Percentiles rank a stretch among this genome's conserved stretches.
Evolutionary conservation across 2,888 invertebrate species (phyloP).

Genomic region (Acrocyrtus sp.): DNA sequence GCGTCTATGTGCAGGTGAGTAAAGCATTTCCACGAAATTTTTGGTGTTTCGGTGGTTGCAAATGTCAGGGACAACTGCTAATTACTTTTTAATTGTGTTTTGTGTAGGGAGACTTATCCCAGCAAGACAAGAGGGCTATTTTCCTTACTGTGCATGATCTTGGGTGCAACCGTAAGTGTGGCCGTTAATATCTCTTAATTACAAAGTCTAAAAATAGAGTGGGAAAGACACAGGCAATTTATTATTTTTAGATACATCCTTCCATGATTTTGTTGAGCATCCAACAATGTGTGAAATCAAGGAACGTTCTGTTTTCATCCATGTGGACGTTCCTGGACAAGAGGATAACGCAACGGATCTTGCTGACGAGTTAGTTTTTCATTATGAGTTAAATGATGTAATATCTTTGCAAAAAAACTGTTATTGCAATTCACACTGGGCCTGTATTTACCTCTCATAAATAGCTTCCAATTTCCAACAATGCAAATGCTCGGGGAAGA

Average conservation of each 20-base stretch:
- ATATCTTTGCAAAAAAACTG: too few relatives aligned
- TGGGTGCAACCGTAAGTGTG: conserved; percentile 81
- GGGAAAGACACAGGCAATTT: neutral
- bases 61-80: too few relatives aligned
- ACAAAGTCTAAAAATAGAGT: neutral
- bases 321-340: conserved; percentile 87
- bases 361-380: conserved; percentile 75
- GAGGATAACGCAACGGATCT: conserved; percentile 83
- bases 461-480: conserved; percentile 82
- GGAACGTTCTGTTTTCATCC: conserved; percentile 85
- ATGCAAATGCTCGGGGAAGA: conserved; percentile 85
- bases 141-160: conserved; percentile 91
- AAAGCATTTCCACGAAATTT: neutral
- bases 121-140: conserved; percentile 82
- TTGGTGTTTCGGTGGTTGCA: neutral
- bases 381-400: too few relatives aligned
- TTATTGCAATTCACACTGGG: neutral
- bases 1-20: conserved; percentile 81
- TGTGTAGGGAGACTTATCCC: conserved; percentile 82
- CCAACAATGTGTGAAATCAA: conserved; percentile 87
- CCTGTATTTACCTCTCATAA: conserved; percentile 17
- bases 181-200: neutral
- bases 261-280: conserved; percentile 84
- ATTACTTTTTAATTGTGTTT: conserved; percentile 59
- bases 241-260: conserved; percentile 76